A percentile compares a stretch with the other conserved stretches of the same genome.
phyloP scores from a whole-genome alignment of 1,140 invertebrate genomes.

The Hyles euphorbiae region DNA sequence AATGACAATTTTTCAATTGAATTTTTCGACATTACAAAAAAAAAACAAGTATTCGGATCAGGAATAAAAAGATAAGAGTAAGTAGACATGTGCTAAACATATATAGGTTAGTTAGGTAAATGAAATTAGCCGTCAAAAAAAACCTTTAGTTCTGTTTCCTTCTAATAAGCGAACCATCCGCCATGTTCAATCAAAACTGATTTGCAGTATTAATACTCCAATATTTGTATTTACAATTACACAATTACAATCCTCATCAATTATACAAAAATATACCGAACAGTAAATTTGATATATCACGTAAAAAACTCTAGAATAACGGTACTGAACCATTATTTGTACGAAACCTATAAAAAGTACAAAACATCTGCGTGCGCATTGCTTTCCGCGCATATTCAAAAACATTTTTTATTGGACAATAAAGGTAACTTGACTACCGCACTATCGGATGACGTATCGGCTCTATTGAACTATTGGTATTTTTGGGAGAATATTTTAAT shows the following conservation, averaged over 20 bases:
- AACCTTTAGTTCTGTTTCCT: too few relatives aligned
- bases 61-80: too few relatives aligned
- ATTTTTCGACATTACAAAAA: too few relatives aligned
- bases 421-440: constrained; percentile 60
- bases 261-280: constrained; percentile 17
- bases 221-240: background rate
- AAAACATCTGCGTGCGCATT: constrained; percentile 58
- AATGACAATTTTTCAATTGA: too few relatives aligned
- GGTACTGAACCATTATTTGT: constrained; percentile 42
- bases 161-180: too few relatives aligned
- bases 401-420: constrained; percentile 38
- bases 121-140: too few relatives aligned
- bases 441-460: constrained; percentile 40
- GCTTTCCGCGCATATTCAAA: constrained; percentile 46
- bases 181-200: too few relatives aligned
- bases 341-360: constrained; percentile 56
- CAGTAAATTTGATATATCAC: constrained; percentile 40
- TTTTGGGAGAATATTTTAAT: background rate
- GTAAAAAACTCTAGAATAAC: constrained; percentile 44
- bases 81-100: too few relatives aligned
- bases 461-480: constrained; percentile 4
- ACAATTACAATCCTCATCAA: constrained; percentile 22
- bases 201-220: too few relatives aligned
- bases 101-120: too few relatives aligned
- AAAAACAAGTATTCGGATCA: too few relatives aligned